A percentile compares a stretch with the other conserved stretches of the same genome.
phyloP scores from a whole-genome alignment of 1,140 invertebrate species.

The Zaprionus camerounensis region DNA sequence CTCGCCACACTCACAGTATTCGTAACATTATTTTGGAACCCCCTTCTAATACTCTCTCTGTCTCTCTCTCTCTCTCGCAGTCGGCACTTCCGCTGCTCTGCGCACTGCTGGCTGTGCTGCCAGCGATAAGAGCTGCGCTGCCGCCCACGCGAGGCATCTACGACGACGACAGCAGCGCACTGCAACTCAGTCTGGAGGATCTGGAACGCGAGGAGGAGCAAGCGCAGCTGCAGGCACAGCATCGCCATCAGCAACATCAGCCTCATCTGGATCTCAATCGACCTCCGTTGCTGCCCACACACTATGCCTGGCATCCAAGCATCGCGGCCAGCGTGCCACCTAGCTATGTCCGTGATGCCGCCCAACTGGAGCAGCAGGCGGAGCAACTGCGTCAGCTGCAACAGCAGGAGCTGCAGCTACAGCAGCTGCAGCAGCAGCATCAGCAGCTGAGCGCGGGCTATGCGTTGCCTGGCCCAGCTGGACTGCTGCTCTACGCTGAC shows the following conservation, averaged over 20 bases:
- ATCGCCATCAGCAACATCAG: slow-evolving; percentile 32
- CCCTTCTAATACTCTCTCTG: neutral
- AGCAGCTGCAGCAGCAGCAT: slow-evolving; percentile 61
- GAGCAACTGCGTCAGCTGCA: slow-evolving; percentile 48
- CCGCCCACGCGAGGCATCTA: slow-evolving; percentile 35
- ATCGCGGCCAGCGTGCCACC: slow-evolving; percentile 66
- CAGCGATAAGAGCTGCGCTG: slow-evolving; percentile 28
- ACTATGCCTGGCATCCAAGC: slow-evolving; percentile 63
- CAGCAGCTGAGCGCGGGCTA: slow-evolving; percentile 68
- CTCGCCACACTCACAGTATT: slow-evolving; percentile 8
- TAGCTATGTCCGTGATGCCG: slow-evolving; percentile 62
- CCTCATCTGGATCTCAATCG: slow-evolving; percentile 54
- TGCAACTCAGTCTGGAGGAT: slow-evolving; percentile 63
- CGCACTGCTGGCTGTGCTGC: slow-evolving; percentile 19
- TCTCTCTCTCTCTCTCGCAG: slow-evolving; percentile 13
- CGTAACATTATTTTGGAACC: slow-evolving; percentile 10
- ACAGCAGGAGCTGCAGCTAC: slow-evolving; percentile 44
- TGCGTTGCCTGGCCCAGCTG: slow-evolving; percentile 53
- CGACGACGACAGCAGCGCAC: slow-evolving; percentile 57
- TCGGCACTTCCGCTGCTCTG: slow-evolving; percentile 40
- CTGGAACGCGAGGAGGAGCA: slow-evolving; percentile 60
- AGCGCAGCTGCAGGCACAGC: slow-evolving; percentile 35
- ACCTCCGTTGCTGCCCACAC: slow-evolving; percentile 61
- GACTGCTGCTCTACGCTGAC: slow-evolving; percentile 32
- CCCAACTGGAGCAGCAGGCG: slow-evolving; percentile 50